Conservation (phyloP, 2,113 vertebrate genomes). For the Oncorhynchus masou region DNA sequence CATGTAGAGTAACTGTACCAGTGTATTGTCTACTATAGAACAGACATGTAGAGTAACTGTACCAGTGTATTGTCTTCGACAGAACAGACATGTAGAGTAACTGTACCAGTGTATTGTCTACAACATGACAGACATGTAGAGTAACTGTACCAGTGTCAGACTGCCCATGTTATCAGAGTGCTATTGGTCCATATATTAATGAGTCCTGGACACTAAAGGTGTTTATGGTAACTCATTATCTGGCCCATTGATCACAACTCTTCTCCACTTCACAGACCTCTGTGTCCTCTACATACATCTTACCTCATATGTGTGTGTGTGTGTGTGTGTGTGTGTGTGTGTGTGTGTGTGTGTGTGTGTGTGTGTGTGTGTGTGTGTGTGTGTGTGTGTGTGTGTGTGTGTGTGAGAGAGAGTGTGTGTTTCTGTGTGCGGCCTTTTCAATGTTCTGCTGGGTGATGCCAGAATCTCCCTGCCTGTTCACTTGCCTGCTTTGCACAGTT, state of each 20-base stretch:
- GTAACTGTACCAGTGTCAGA: conserved; percentile 16
- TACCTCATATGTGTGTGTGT: conserved; percentile 11
- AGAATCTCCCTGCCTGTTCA: too few species aligned
- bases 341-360: conserved; percentile 17
- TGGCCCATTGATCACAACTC: conserved; percentile 76
- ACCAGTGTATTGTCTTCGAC: too few species aligned
- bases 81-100: too few species aligned
- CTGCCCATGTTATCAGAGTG: not conserved
- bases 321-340: not conserved
- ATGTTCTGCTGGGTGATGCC: not conserved
- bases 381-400: too few species aligned
- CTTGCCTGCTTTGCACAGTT: too few species aligned
- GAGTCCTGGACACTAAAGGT: conserved; percentile 71
- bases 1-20: too few species aligned
- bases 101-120: too few species aligned
- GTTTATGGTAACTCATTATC: conserved; percentile 78
- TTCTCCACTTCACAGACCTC: conserved; percentile 69
- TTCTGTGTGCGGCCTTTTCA: not conserved
- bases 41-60: too few species aligned
- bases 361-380: not conserved
- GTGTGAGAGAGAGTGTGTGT: too few species aligned
- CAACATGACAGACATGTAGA: too few species aligned
- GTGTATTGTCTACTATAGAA: too few species aligned
- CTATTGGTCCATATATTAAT: conserved; percentile 43
- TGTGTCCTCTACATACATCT: conserved; percentile 71